Evolutionary conservation across 2,797 vertebrate genomes (phyloP).

Genomic region (Lycodopsis pacificus): DNA sequence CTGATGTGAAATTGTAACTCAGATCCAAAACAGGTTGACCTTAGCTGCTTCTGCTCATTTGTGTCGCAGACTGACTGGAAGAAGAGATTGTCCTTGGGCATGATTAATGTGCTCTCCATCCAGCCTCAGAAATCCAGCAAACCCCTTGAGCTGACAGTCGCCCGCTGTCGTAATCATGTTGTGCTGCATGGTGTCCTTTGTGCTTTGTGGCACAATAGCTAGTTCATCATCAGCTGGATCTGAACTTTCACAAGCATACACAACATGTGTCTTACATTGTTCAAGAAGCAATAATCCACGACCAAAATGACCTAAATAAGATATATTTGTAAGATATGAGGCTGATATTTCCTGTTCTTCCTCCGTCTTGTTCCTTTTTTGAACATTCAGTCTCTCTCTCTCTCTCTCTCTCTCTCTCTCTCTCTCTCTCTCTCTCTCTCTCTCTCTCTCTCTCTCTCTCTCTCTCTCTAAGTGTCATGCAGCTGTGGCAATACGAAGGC

Average conservation of each 20-base stretch:
- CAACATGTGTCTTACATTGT: not conserved
- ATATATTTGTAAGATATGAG: not conserved
- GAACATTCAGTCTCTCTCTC: not conserved
- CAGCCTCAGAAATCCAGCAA: not conserved
- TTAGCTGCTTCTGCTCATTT: conserved; percentile 12
- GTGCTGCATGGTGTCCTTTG: conserved; percentile 4
- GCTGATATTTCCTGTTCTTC: not conserved
- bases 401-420: not conserved
- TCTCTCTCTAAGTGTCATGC: conserved; percentile 17
- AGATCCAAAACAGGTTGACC: conserved; percentile 9
- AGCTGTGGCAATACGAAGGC: conserved; percentile 49
- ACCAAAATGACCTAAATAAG: not conserved
- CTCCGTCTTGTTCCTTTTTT: not conserved
- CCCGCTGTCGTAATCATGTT: not conserved
- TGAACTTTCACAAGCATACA: not conserved
- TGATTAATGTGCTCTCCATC: not conserved
- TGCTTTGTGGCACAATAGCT: not conserved
- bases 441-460: not conserved
- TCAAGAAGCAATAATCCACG: not conserved
- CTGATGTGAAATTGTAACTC: not conserved
- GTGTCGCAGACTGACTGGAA: conserved; percentile 10
- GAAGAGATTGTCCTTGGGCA: not conserved
- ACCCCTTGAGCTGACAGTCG: not conserved
- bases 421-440: not conserved
- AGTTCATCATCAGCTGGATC: not conserved